phyloP scores from a whole-genome alignment of 2,888 invertebrate genomes.

The Calliopum simillimum region DNA sequence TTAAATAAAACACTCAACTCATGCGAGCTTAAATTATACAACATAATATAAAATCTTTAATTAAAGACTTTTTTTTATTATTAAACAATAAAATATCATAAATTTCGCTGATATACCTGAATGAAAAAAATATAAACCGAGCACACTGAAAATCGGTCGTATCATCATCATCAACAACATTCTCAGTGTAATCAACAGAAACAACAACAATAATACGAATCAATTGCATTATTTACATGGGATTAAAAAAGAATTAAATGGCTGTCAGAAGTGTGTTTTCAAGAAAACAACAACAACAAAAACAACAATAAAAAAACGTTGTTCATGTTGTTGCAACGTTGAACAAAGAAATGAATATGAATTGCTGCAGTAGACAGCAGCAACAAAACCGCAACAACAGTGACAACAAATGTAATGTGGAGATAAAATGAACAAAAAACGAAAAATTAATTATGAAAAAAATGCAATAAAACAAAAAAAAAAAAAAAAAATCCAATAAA shows the following conservation, averaged over 20 bases:
- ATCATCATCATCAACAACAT: too few relatives aligned
- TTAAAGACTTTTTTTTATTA: too few relatives aligned
- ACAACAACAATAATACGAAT: conserved; percentile 1
- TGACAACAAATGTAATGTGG: conserved; percentile 15
- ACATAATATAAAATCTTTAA: too few relatives aligned
- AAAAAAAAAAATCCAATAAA: too few relatives aligned
- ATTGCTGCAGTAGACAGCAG: neutral
- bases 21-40: too few relatives aligned
- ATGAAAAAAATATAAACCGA: too few relatives aligned
- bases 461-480: too few relatives aligned
- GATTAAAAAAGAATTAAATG: conserved; percentile 14
- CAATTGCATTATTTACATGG: neutral
- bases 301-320: neutral
- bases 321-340: neutral
- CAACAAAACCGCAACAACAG: neutral
- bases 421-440: neutral
- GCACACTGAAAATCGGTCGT: too few relatives aligned
- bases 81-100: too few relatives aligned
- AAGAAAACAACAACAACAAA: conserved; percentile 14
- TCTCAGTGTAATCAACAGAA: neutral
- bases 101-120: too few relatives aligned
- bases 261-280: conserved; percentile 9
- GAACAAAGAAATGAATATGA: neutral
- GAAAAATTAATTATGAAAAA: too few relatives aligned
- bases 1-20: too few relatives aligned